Conservation (phyloP, 2,888 invertebrate species). For the Cabera pusaria region DNA sequence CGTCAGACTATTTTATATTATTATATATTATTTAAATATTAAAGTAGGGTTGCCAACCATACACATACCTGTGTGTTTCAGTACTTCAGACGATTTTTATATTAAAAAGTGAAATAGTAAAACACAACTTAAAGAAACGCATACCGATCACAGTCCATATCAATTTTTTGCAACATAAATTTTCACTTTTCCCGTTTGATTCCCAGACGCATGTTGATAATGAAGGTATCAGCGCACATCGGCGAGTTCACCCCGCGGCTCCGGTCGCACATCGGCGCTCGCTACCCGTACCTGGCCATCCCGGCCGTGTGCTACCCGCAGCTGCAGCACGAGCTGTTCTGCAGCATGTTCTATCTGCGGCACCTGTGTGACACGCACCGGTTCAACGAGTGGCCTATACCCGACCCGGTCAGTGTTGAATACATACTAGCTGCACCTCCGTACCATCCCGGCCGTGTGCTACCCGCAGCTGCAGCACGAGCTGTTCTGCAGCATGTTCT, state of each 20-base stretch:
- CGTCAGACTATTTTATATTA: no score
- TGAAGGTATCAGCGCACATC: slow-evolving; percentile 98
- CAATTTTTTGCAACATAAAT: no score
- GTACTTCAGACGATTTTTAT: no score
- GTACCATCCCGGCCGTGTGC: no score
- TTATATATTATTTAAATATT: no score
- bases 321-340: slow-evolving; percentile 97
- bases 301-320: slow-evolving; percentile 97
- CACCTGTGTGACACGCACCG: slow-evolving; percentile 95
- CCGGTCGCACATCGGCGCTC: slow-evolving; percentile 96
- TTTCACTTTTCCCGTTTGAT: background rate
- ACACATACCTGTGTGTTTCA: no score
- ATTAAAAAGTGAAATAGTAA: no score
- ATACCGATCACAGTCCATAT: no score
- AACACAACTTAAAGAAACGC: no score
- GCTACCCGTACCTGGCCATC: slow-evolving; percentile 97
- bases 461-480: no score
- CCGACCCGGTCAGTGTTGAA: slow-evolving; percentile 26
- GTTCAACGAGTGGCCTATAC: slow-evolving; percentile 99
- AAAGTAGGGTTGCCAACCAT: no score
- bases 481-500: no score
- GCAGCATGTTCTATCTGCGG: slow-evolving; percentile 98
- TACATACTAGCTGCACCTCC: background rate
- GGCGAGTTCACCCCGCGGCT: slow-evolving; percentile 98
- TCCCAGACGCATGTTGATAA: slow-evolving; percentile 93